A percentile compares a stretch with the other conserved stretches of the same genome.
These are phyloP conservation scores for Neofelis nebulosa DNA, from an alignment of 2,113 vertebrate genomes.

Conservation along the genomic window DNA sequence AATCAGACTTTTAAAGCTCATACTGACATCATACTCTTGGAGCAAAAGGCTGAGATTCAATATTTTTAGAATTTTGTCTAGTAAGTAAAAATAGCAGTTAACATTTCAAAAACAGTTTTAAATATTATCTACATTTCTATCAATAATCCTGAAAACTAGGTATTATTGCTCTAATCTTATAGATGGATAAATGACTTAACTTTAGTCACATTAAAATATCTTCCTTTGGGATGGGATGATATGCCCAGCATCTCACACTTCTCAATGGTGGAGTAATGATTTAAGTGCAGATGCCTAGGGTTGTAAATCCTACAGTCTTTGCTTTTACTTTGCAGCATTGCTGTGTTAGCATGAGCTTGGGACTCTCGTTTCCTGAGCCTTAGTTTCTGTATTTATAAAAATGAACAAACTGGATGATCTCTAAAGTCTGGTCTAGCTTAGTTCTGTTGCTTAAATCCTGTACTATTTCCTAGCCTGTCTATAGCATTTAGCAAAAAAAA, in stretches of 20 bases:
- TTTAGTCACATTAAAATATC: not conserved
- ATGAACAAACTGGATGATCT: not conserved
- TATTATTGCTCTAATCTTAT: not conserved
- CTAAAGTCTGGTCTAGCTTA: not conserved
- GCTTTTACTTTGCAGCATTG: not conserved
- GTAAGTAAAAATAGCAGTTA: not conserved
- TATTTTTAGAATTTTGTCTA: constrained; percentile 16
- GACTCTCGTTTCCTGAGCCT: not conserved
- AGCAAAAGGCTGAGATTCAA: not conserved
- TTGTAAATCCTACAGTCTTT: not conserved
- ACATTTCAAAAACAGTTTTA: not conserved
- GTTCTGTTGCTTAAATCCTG: not conserved
- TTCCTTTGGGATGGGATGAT: not conserved
- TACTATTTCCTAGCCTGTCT: not conserved
- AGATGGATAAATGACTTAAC: not conserved
- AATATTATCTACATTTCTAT: not conserved
- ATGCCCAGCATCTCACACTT: not conserved
- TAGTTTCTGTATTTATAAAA: constrained; percentile 22
- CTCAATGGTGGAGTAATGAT: not conserved
- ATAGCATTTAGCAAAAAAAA: constrained; percentile 17
- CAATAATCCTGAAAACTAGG: not conserved
- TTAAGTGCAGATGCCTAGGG: not conserved
- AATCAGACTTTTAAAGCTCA: not conserved
- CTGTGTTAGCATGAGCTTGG: not conserved
- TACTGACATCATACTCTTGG: not conserved